Evolutionary conservation across 2,888 invertebrate genomes (phyloP), one percentile per base, ranked within the genome.

Genomic region (Allophyes oxyacanthae): DNA sequence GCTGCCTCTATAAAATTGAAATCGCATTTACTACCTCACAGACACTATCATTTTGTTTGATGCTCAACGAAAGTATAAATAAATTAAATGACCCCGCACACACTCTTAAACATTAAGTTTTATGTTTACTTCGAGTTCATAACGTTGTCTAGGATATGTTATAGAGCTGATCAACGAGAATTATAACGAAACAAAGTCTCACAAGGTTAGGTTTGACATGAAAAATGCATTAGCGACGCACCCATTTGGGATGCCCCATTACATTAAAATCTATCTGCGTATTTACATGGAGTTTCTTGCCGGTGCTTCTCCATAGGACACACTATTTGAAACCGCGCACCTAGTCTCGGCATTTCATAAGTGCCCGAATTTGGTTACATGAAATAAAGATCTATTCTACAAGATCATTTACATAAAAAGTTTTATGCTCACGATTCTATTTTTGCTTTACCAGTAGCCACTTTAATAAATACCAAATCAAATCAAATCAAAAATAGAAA

Each of bases 1-100:
- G 79, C 77, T 83, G 81, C 84, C 82, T 88, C 86, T 85, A 78
- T 78, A 85, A 91, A 91, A 92, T 92, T 91, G 87, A 91, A 91
- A 91, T 93, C 90, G 83, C 87, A 87, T 92, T 91, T 88, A 82
- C 85, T 79, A 82, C 86, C 84, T 75, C 81, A 79, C 79, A 75
- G 82, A 83, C 79, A 79, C 83, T 81, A 85, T 81, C 83, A 83
- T 84, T 83, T 85, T 83, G 81, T 85, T 85, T 85, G 70, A 68
- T 73, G 61, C 67, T 70, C 48, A 43, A 55, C 61, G 38, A 50
- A 65, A 51, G 45, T 45, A 56, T 52, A 62, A 62, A 64, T 57
- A 56, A 66, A 66, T 63, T 56, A 74, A 69, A 54, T 33, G 40
- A 59, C 26, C 34, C 42, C 15, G 33, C 38, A 51, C 40, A 14